phyloP scores from a whole-genome alignment of 2,113 vertebrate species.

The Anolis carolinensis region DNA sequence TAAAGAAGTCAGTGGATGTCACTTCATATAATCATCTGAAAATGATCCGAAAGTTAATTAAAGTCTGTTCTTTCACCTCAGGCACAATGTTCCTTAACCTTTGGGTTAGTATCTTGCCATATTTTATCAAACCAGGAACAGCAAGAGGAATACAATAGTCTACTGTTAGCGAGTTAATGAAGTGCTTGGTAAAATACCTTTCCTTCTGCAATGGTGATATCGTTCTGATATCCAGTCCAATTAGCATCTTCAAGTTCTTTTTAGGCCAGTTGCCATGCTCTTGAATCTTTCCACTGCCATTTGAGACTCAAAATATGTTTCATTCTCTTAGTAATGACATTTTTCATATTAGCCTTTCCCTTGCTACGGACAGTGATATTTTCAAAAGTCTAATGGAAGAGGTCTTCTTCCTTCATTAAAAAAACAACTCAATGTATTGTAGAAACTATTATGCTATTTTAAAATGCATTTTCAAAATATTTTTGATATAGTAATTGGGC shows the following conservation, averaged over 20 bases:
- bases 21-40: neutral
- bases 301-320: neutral
- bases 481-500: neutral
- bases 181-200: neutral
- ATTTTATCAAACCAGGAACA: neutral
- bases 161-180: neutral
- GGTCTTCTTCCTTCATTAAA: neutral
- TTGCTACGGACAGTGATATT: neutral
- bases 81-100: neutral
- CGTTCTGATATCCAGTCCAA: neutral
- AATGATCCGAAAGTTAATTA: neutral
- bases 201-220: neutral
- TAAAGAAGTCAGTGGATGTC: neutral
- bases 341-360: neutral
- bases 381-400: neutral
- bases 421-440: neutral
- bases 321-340: neutral
- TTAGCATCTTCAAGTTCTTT: neutral
- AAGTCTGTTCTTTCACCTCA: neutral
- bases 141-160: neutral
- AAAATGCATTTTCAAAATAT: neutral
- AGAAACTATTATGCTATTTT: neutral
- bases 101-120: neutral
- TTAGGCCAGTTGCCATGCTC: neutral
- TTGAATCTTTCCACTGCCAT: neutral